Evolutionary conservation across 2,797 vertebrate species (phyloP).

Genomic region (Oreochromis mossambicus): DNA sequence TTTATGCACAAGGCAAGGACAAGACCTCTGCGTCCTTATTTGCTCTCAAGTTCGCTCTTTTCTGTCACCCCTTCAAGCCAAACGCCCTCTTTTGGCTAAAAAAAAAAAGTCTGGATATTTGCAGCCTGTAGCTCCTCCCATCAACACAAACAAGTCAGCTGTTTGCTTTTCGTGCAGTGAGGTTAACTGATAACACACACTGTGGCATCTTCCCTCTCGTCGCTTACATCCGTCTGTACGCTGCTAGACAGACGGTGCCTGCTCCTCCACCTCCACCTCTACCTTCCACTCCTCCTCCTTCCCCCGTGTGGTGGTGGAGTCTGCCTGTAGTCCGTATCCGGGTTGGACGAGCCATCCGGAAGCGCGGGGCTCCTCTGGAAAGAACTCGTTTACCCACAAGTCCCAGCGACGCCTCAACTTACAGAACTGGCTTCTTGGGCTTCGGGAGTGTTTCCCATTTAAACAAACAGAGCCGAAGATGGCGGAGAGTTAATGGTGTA

Average conservation of each 20-base stretch:
- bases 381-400: slow-evolving; percentile 78
- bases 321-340: slow-evolving; percentile 71
- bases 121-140: not conserved
- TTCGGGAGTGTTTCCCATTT: slow-evolving; percentile 87
- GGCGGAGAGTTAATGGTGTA: slow-evolving; percentile 84
- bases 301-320: slow-evolving; percentile 54
- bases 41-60: not conserved
- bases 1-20: not conserved
- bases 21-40: not conserved
- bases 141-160: not conserved
- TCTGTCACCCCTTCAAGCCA: not conserved
- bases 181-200: slow-evolving; percentile 39
- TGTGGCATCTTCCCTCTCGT: slow-evolving; percentile 31
- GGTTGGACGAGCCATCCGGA: not conserved
- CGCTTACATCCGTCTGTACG: slow-evolving; percentile 60
- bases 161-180: slow-evolving; percentile 7
- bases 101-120: not conserved
- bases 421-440: slow-evolving; percentile 77
- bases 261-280: slow-evolving; percentile 6
- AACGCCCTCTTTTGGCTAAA: not conserved
- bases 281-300: slow-evolving; percentile 9
- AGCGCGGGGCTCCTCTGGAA: not conserved
- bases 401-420: slow-evolving; percentile 63
- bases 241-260: slow-evolving; percentile 57
- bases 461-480: slow-evolving; percentile 90